Percentiles rank a stretch among this genome's conserved stretches.
These are phyloP conservation scores for Schizothorax lantsangensis DNA, from an alignment of 2,797 vertebrate genomes.

Conservation along the genomic window DNA sequence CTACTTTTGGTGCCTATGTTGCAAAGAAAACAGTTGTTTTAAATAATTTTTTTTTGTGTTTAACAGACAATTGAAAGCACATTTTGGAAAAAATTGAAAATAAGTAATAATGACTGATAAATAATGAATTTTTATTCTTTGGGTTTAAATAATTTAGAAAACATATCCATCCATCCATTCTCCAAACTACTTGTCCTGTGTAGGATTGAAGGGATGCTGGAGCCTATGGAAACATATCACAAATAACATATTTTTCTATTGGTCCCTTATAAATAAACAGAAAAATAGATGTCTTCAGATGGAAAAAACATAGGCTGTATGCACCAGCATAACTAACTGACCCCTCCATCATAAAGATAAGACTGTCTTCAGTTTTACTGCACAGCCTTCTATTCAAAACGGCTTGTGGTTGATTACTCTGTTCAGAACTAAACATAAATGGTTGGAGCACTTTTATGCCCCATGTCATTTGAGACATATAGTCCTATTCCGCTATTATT, in stretches of 20 bases:
- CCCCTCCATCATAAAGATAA: conserved; percentile 74
- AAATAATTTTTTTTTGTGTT: no score
- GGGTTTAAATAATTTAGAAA: neutral
- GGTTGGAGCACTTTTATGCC: conserved; percentile 74
- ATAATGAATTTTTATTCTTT: neutral
- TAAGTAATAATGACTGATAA: no score
- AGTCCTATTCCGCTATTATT: conserved; percentile 72
- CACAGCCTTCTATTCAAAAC: conserved; percentile 63
- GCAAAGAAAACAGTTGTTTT: no score
- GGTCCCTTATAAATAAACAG: neutral
- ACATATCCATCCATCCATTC: neutral
- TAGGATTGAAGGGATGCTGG: neutral
- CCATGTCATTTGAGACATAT: conserved; percentile 73
- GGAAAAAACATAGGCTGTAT: conserved; percentile 3
- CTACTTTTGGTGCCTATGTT: no score
- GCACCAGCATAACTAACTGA: conserved; percentile 15
- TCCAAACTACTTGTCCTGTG: neutral
- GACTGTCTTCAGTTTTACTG: conserved; percentile 62
- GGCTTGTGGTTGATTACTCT: conserved; percentile 53
- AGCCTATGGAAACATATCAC: neutral
- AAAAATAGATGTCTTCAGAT: neutral
- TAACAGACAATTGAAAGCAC: neutral
- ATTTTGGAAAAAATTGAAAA: no score
- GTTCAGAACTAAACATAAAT: conserved; percentile 48
- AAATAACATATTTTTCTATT: neutral